Evolutionary conservation across 2,797 vertebrate genomes (phyloP), one percentile per base, ranked within the genome.

Genomic region (Miichthys miiuy): DNA sequence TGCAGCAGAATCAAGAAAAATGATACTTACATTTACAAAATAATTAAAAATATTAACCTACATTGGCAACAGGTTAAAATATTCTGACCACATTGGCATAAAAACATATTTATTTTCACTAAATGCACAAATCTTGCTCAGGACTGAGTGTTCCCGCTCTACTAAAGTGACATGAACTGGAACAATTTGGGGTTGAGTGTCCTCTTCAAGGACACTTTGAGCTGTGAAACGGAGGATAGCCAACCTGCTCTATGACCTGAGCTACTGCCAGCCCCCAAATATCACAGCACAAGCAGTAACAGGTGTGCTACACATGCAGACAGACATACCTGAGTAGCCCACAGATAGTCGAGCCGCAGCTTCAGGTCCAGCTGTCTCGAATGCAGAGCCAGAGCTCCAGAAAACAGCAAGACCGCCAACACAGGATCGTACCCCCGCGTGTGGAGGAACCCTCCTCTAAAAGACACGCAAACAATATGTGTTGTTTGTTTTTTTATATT

Each of bases 361-460:
- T 97, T 98, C 80, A 99, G 93, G 88, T 99, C 98, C 89, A 99
- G 96, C 82, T 99, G 98, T 80, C 98, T 96, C 62, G 97, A 98
- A 72, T 99, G 98, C 72, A 99, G 95, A 73, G 96, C 96, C 92
- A 99, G 92, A 67, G 97, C 95, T 87, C 96, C 97, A 46, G 96
- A 95, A 89, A 99, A 97, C 14, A 99, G 93, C 91, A 99, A 89
- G 83, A 98, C 95, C 10, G 98, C 96, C 91, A 98, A 27, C 60
- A 97, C 94, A 0, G 97, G 97, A 92, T 99, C 97, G 27, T 96
- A 97, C 72, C 96, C 96, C 70, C 83, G 94, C 41, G 95, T 93
- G 68, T 97, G 96, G 73, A 96, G 89, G 6, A 95, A 91, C 23
- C 95, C 94, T 2, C 95, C 95, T 50, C 97, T 98, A 78, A 20